phyloP scores from a whole-genome alignment of 2,888 invertebrate species.

The Acanthacorydalis orientalis region DNA sequence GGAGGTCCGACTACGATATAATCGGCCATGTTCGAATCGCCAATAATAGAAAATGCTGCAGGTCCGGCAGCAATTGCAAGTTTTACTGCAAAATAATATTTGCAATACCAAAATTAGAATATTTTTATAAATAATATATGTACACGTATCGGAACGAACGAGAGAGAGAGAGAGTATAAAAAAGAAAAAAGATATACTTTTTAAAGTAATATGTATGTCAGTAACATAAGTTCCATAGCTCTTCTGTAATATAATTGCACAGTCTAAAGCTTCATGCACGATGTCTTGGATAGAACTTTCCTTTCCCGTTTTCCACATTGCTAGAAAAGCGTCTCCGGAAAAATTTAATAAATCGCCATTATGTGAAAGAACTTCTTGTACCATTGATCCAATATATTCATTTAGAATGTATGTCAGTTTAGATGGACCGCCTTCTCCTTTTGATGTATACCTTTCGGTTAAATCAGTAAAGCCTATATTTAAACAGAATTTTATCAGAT shows the following conservation, averaged over 20 bases:
- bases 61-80: constrained; percentile 43
- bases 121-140: background rate
- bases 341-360: constrained; percentile 51
- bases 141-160: too few relatives aligned
- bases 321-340: constrained; percentile 48
- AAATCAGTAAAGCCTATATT: constrained; percentile 41
- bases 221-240: constrained; percentile 42
- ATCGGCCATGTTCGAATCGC: constrained; percentile 30
- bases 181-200: constrained; percentile 24
- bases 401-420: constrained; percentile 51
- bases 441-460: constrained; percentile 45
- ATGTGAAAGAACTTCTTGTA: constrained; percentile 46
- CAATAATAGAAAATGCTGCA: constrained; percentile 38
- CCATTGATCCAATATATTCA: constrained; percentile 52
- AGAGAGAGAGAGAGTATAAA: too few relatives aligned
- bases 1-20: constrained; percentile 44
- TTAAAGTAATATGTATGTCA: constrained; percentile 40
- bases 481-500: constrained; percentile 6
- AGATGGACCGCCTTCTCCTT: constrained; percentile 50
- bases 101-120: background rate
- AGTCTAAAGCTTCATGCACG: constrained; percentile 46
- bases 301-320: constrained; percentile 43
- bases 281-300: constrained; percentile 37
- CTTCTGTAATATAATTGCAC: constrained; percentile 47
- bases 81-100: constrained; percentile 30